Evolutionary conservation across 2,888 invertebrate species (phyloP), one percentile per base, ranked within the genome.

Genomic region (Yponomeuta cagnagella): DNA sequence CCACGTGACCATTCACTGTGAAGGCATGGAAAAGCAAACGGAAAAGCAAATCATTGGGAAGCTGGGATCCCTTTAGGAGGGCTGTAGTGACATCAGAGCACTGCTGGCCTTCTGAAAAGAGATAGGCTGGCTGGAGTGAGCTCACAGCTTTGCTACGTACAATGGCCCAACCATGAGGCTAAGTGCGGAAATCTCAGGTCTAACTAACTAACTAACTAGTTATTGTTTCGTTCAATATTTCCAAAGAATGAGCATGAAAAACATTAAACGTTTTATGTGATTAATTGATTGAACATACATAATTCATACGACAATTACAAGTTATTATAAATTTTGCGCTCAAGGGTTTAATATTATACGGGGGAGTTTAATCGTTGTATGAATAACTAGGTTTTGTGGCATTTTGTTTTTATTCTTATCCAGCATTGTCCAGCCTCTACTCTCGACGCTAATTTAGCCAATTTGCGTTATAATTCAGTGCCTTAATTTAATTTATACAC

Each of bases 231-330:
- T 15, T 58, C 6, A 58, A 58, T 58, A 58, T 58, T 58, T 15
- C 52, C 52, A 8, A 64, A 37, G 43, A 66, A 58, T 66, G 66
- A 70, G 75, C 74, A 58, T 58, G 70, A 71, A 72, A 73, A 72
- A 52, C 43, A 15, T 43, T 65, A 10, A 23, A 71, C 63, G 48
- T 48, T 58, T 15, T 71, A 48, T 69, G 69, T 69, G 52, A 69
- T 69, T 69, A 69, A 69, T 71, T 71, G 71, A 71, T 52, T 71
- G 63, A 8, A 31, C 23, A 65, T 70, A 65, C 23, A 70, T 70
- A 33, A 65, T 70, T 48, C 70, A 70, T 70, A 10, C n/a, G 63
- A 63, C 63, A 63, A 70, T 63, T 63, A 70, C 70, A 70, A 70
- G 33, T 30, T 31, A 69, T 48, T 69, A 69, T 52, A 69, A 69